A percentile compares a stretch with the other conserved stretches of the same genome.
Conservation (phyloP, 2,113 vertebrate genomes). For the Beaufortia kweichowensis region DNA sequence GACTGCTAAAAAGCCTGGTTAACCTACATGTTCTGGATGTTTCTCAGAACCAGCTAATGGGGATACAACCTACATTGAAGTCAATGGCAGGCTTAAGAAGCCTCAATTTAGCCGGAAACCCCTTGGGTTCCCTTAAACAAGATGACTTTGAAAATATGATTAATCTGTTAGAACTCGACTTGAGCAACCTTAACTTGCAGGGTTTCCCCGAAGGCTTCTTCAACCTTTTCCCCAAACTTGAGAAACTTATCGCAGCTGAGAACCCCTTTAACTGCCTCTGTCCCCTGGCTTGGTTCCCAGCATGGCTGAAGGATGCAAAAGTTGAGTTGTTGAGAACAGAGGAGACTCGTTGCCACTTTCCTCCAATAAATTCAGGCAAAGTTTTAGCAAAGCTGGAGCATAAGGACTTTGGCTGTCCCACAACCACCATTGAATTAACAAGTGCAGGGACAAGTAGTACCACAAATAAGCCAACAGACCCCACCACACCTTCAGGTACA, state of each 20-base stretch:
- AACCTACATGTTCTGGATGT: constrained; percentile 91
- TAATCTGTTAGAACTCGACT: constrained; percentile 84
- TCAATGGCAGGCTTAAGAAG: constrained; percentile 76
- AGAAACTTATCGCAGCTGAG: constrained; percentile 77
- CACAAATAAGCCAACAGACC: constrained; percentile 38
- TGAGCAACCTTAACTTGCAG: constrained; percentile 88
- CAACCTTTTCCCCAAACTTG: constrained; percentile 79
- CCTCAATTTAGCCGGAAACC: constrained; percentile 85
- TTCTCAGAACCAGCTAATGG: constrained; percentile 84
- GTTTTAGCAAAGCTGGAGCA: constrained; percentile 83
- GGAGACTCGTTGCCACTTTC: constrained; percentile 95
- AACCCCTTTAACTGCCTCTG: constrained; percentile 98
- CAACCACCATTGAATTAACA: constrained; percentile 78
- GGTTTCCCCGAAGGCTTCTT: constrained; percentile 84
- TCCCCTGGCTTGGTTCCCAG: constrained; percentile 87
- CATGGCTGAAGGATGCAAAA: constrained; percentile 78
- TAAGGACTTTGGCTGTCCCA: constrained; percentile 88
- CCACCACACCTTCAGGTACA: constrained; percentile 60
- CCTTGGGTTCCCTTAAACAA: constrained; percentile 77
- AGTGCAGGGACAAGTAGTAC: constrained; percentile 70
- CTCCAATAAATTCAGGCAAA: constrained; percentile 84
- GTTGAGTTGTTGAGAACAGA: constrained; percentile 77
- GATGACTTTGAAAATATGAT: constrained; percentile 81
- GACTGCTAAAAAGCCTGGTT: constrained; percentile 78
- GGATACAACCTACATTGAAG: constrained; percentile 72